Conservation (phyloP, 2,888 invertebrate genomes). For the Tenodera sinensis region DNA sequence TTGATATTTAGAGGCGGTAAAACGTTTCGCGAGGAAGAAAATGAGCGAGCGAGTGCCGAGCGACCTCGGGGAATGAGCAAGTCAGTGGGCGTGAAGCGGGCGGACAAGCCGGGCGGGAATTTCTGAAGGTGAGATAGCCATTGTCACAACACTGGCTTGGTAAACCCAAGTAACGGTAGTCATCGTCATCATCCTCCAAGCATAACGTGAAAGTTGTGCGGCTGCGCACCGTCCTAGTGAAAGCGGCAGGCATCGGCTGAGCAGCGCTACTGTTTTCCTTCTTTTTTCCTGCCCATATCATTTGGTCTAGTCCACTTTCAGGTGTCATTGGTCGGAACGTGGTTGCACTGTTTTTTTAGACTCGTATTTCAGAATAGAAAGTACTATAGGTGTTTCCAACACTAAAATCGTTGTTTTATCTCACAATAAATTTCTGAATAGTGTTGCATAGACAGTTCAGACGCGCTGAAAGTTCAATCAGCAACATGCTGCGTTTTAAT, state of each 20-base stretch:
- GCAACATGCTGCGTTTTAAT: too few relatives aligned
- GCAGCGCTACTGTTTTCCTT: too few relatives aligned
- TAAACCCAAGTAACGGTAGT: background rate
- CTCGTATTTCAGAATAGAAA: background rate
- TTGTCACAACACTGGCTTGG: background rate
- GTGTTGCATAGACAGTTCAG: too few relatives aligned
- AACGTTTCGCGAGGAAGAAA: too few relatives aligned
- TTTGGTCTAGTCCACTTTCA: background rate
- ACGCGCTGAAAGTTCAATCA: too few relatives aligned
- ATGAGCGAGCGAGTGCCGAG: too few relatives aligned
- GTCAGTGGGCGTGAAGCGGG: background rate
- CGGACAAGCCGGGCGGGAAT: too few relatives aligned
- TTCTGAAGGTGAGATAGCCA: background rate
- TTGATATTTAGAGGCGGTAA: too few relatives aligned
- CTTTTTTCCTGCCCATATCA: too few relatives aligned
- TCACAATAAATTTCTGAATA: background rate
- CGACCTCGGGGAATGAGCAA: background rate
- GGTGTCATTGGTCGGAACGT: background rate
- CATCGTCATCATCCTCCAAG: background rate
- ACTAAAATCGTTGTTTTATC: too few relatives aligned
- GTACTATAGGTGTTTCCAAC: too few relatives aligned
- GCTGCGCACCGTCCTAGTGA: background rate
- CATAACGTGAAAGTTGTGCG: background rate
- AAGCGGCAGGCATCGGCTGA: background rate
- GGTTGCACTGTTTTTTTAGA: background rate